phyloP scores from a whole-genome alignment of 2,797 vertebrate species.

The Hafferia zeledoni region DNA sequence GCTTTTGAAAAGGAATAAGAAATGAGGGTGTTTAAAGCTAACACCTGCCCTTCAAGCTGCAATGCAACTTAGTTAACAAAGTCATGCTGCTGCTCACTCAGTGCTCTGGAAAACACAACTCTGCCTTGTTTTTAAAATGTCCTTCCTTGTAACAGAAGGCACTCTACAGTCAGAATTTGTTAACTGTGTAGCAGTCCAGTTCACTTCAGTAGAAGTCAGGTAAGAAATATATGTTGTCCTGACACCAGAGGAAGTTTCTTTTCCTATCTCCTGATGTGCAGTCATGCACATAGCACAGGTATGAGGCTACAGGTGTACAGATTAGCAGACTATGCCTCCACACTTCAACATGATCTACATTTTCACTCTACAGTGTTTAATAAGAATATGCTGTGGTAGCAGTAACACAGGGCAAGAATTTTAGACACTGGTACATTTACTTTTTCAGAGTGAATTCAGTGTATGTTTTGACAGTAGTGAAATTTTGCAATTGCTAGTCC shows the following conservation, averaged over 20 bases:
- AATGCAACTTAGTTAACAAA: not conserved
- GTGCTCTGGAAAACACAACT: not conserved
- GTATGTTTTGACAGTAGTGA: not conserved
- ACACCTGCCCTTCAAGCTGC: not conserved
- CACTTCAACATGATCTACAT: not conserved
- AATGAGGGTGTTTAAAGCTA: not conserved
- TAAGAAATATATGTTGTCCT: not conserved
- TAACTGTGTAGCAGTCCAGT: not conserved
- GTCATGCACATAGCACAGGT: accelerated
- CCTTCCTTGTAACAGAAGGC: not conserved
- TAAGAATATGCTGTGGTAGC: not conserved
- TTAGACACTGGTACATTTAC: not conserved
- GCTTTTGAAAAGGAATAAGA: not conserved
- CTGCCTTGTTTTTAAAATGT: not conserved
- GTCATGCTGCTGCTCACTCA: not conserved
- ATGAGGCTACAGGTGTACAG: not conserved
- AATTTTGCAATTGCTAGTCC: not conserved
- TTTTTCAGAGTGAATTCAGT: not conserved
- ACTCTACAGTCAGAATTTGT: not conserved
- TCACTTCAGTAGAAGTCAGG: not conserved
- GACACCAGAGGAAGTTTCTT: not conserved
- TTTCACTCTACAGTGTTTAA: not conserved
- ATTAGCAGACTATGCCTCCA: not conserved
- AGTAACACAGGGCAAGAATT: not conserved
- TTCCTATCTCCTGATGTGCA: not conserved